Base-by-base conservation (phyloP, 2,113 vertebrate species). In the Daphoenositta chrysoptera region DNA sequence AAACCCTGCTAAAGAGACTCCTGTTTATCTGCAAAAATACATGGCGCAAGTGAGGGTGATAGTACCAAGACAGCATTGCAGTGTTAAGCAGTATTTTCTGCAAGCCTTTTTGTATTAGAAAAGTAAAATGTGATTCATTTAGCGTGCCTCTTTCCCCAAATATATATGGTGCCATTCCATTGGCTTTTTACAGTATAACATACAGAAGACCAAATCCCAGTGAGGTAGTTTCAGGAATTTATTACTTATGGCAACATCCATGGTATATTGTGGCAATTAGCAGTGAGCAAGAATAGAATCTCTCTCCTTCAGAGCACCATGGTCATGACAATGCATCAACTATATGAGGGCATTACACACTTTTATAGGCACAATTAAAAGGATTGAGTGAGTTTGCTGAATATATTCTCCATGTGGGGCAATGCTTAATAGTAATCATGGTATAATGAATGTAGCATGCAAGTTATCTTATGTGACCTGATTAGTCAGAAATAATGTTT, bases 291-390 rank as follows among this genome's bases (percentile, higher is more conserved):
- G 79, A 93, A 80, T 44, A 90, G 89, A 77, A 65, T 81, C 35
- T 69, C 53, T 69, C 75, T 73, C 72, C 89, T 95, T 92, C 83
- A 66, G 63, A 92, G 56, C 65, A 39, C 64, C 51, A 8, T 69
- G 93, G 89, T 58, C 76, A 37, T 21, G 68, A 77, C 86, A 90
- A 92, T 96, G 91, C 60, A 89, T 97, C 96, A 97, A 66, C 64
- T 96, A 71, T 93, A 95, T 51, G 90, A 86, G 64, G 72, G 73
- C 3, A 57, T 95, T 78, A 83, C 64, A 90, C 72, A 87, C 63
- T 96, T 95, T 94, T 83, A 95, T 83, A 56, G 94, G 76, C 47
- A 89, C 71, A 83, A 96, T 94, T 96, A 90, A 77, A 95, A 93
- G 91, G 79, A 89, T 6, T 78, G 83, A 94, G 75, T 78, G 91